phyloP scores from a whole-genome alignment of 2,888 invertebrate species.

The Galerucella pusilla region DNA sequence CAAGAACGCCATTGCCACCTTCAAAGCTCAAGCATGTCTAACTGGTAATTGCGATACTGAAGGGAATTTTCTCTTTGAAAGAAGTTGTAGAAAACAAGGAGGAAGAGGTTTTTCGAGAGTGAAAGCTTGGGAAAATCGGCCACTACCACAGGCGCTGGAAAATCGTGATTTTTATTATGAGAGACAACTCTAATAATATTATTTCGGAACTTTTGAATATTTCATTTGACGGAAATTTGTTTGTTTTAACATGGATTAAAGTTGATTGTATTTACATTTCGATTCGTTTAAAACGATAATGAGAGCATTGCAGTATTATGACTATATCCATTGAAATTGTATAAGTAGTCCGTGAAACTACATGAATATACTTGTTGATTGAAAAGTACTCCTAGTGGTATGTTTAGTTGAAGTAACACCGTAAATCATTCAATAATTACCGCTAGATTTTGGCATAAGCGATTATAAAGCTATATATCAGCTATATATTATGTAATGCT shows the following conservation, averaged over 20 bases:
- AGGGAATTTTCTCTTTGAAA: constrained; percentile 25
- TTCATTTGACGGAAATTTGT: background rate
- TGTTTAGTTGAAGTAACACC: no score
- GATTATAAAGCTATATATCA: no score
- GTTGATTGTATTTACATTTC: constrained; percentile 9
- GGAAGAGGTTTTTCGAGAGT: constrained; percentile 14
- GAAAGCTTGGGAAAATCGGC: constrained; percentile 9
- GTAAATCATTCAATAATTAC: no score
- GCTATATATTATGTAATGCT: no score
- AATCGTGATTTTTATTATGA: constrained; percentile 10
- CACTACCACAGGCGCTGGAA: constrained; percentile 7
- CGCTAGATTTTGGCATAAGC: no score
- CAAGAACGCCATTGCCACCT: constrained; percentile 23
- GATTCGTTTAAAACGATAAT: background rate
- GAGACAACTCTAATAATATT: constrained; percentile 7
- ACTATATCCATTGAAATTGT: no score
- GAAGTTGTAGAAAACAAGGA: constrained; percentile 13
- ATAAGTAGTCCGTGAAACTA: no score
- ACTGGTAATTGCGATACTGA: constrained; percentile 35
- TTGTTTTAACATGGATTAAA: constrained; percentile 1
- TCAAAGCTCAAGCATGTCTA: constrained; percentile 30
- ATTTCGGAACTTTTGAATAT: constrained; percentile 5
- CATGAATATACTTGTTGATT: no score
- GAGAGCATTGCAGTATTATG: background rate
- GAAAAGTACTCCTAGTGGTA: no score